Base-by-base conservation (phyloP, 2,113 vertebrate genomes). In the Hirundichthys speculiger region DNA sequence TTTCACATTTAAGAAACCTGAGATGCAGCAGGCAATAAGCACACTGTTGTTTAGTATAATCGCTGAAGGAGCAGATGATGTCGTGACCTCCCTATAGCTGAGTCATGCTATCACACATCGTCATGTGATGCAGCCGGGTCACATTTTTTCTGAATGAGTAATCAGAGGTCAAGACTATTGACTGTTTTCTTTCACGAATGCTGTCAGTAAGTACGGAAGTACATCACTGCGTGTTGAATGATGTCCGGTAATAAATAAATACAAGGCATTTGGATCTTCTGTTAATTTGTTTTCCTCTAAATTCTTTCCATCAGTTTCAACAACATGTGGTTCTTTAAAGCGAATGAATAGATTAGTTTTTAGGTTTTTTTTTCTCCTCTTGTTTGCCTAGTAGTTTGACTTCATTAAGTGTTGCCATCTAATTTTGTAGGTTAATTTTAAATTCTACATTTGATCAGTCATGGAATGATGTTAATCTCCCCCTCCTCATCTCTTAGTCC, bases 401-500 rank as follows among this genome's bases (percentile, higher is more conserved):
- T 56, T 76, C 64, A 74, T 65, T 64, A 39, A 24, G 27, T 42
- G 42, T 62, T 67, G 41, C 68, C 74, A 64, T 72, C 80, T 84
- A 86, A 86, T 86, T 83, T 47, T 79, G 61, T 60, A 69, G 55
- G 75, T 77, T 72, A 64, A 69, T 86, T 80, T 64, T 34, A 79
- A 82, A 41, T 41, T 79, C 72, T 64, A 42, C 43, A 62, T 79
- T 68, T 73, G 88, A 72, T 79, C 83, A 88, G 71, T 76, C 80
- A 81, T 89, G 78, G 80, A 86, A 78, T 83, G 82, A 89, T 87
- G 85, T 90, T 88, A 88, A 89, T 86, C 85, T 86, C 79, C 74
- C 79, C 86, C 75, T 85, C 84, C 82, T 87, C 89, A 89, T 90
- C 82, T 92, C 90, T 83, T 87, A 88, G 82, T 89, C 86, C 67